Evolutionary conservation across 1,140 invertebrate species (phyloP).

Genomic region (Caenorhabditis remanei): DNA sequence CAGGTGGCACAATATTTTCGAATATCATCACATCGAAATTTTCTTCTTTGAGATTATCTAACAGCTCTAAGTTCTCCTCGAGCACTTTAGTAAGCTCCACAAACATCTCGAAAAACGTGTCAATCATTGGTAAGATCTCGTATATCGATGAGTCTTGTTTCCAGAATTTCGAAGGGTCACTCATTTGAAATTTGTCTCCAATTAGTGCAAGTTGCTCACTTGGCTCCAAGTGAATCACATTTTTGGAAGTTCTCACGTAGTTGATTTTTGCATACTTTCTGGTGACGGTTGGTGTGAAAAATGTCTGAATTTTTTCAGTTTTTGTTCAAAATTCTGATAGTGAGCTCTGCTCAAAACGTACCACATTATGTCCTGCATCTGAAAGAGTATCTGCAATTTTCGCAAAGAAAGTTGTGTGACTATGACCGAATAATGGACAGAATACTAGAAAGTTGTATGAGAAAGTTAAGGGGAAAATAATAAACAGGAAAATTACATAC

Average conservation of each 20-base stretch:
- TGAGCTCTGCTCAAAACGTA: neutral
- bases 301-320: neutral
- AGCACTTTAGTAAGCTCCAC: neutral
- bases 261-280: neutral
- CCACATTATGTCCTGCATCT: constrained; percentile 25
- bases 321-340: neutral
- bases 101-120: neutral
- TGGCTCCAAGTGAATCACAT: constrained; percentile 24
- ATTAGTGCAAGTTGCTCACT: neutral
- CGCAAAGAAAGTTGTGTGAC: constrained; percentile 2
- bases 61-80: neutral
- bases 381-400: constrained; percentile 23
- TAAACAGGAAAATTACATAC: no score
- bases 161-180: neutral
- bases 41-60: constrained; percentile 8
- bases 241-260: neutral
- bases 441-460: no score
- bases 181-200: neutral
- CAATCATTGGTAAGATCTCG: constrained; percentile 22
- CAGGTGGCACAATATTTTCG: neutral
- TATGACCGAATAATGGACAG: no score
- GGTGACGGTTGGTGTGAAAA: constrained; percentile 25
- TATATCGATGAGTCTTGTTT: neutral
- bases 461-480: no score
- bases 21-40: constrained; percentile 31